Percentiles rank a stretch among this genome's conserved stretches.
Evolutionary conservation across 2,113 vertebrate species (phyloP).

Genomic region (Mastomys natalensis): DNA sequence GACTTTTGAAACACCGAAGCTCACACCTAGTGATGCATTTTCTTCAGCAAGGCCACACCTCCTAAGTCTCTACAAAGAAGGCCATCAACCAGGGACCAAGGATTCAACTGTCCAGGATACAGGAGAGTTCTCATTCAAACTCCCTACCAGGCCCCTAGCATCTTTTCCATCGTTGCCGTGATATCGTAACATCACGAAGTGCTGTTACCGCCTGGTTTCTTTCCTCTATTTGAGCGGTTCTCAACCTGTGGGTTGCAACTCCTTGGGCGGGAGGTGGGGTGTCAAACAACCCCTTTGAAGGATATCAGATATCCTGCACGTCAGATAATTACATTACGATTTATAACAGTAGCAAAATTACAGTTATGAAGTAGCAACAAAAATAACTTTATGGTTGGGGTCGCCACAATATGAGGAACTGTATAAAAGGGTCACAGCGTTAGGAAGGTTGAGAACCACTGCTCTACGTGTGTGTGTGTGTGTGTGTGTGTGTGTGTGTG

Average conservation of each 20-base stretch:
- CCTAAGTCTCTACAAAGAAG: neutral
- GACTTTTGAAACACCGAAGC: neutral
- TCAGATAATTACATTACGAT: neutral
- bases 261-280: neutral
- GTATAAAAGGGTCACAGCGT: neutral
- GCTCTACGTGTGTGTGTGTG: neutral
- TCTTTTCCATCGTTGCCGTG: neutral
- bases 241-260: neutral
- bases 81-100: neutral
- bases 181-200: neutral
- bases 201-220: neutral
- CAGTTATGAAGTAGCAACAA: neutral
- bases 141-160: no score
- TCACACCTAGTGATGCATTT: neutral
- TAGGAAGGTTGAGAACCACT: neutral
- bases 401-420: neutral
- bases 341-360: neutral
- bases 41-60: neutral
- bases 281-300: neutral
- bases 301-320: neutral
- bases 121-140: neutral
- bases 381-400: neutral
- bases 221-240: neutral
- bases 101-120: no score
- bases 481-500: neutral